phyloP scores from a whole-genome alignment of 1,140 invertebrate species.

The Reticulitermes speratus region DNA sequence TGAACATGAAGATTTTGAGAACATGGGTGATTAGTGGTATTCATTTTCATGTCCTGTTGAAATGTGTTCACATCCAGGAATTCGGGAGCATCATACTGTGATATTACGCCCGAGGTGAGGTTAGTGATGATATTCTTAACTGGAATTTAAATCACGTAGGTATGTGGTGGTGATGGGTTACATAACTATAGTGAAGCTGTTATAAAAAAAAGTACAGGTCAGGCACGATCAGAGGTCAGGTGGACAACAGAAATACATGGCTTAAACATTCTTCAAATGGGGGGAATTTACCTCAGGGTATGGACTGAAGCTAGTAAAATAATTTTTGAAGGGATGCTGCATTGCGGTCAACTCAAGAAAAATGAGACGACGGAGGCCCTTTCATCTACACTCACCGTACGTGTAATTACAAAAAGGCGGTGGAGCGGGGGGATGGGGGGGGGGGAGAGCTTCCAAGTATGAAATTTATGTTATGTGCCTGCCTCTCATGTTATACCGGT shows the following conservation, averaged over 20 bases:
- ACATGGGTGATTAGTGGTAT: neutral
- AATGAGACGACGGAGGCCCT: neutral
- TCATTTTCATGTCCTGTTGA: neutral
- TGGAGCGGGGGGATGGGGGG: no score
- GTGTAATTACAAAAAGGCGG: neutral
- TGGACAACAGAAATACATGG: neutral
- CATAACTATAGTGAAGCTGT: neutral
- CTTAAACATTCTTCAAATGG: neutral
- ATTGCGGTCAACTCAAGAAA: constrained; percentile 1
- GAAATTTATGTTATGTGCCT: neutral
- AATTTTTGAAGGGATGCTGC: neutral
- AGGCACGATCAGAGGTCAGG: constrained; percentile 6
- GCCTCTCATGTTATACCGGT: neutral
- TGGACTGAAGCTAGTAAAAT: neutral
- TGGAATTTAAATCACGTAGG: neutral
- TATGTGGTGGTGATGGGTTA: neutral
- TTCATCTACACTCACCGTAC: constrained; percentile 4
- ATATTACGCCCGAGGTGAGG: neutral
- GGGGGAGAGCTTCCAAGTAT: neutral
- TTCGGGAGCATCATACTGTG: neutral
- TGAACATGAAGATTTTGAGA: neutral
- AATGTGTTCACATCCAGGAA: neutral
- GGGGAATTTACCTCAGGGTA: neutral
- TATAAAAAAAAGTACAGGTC: neutral
- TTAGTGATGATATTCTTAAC: neutral